phyloP scores from a whole-genome alignment of 2,888 invertebrate genomes.

The Camptogramma bilineatum region DNA sequence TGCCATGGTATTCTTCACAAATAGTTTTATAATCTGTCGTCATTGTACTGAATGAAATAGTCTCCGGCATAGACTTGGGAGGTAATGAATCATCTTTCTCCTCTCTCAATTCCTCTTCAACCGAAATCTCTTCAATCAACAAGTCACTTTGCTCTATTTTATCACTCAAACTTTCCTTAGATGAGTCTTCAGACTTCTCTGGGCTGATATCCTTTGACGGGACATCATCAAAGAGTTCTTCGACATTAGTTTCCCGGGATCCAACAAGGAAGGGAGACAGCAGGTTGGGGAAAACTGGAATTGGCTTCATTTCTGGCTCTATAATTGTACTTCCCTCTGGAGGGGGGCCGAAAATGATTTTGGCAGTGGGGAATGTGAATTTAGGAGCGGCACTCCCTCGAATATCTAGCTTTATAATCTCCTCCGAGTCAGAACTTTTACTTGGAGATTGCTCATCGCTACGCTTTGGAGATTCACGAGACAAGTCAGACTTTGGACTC shows the following conservation, averaged over 20 bases:
- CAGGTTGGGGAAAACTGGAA: slow-evolving; percentile 70
- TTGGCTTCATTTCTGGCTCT: slow-evolving; percentile 58
- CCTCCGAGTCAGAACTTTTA: slow-evolving; percentile 72
- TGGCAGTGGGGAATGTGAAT: slow-evolving; percentile 65
- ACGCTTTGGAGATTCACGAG: slow-evolving; percentile 25
- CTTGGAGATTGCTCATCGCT: slow-evolving; percentile 50
- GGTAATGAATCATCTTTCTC: slow-evolving; percentile 60
- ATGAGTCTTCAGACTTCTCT: slow-evolving; percentile 49
- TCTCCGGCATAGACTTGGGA: slow-evolving; percentile 72
- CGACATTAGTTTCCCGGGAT: slow-evolving; percentile 62
- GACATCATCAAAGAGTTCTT: slow-evolving; percentile 58
- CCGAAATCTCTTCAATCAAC: slow-evolving; percentile 72
- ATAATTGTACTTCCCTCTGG: slow-evolving; percentile 71
- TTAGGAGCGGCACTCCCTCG: slow-evolving; percentile 74
- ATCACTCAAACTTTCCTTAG: slow-evolving; percentile 63
- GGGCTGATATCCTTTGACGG: slow-evolving; percentile 36
- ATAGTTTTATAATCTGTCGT: slow-evolving; percentile 90
- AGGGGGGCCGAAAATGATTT: slow-evolving; percentile 79
- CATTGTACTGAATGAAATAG: slow-evolving; percentile 82
- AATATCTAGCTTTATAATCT: slow-evolving; percentile 80
- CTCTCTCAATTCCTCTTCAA: slow-evolving; percentile 64
- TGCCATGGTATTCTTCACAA: slow-evolving; percentile 88
- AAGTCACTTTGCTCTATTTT: slow-evolving; percentile 71
- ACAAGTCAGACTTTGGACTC: slow-evolving; percentile 51
- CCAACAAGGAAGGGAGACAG: slow-evolving; percentile 75